These are phyloP conservation scores for Drosophila recens DNA, from an alignment of 2,888 invertebrate genomes.

Conservation along the genomic window DNA sequence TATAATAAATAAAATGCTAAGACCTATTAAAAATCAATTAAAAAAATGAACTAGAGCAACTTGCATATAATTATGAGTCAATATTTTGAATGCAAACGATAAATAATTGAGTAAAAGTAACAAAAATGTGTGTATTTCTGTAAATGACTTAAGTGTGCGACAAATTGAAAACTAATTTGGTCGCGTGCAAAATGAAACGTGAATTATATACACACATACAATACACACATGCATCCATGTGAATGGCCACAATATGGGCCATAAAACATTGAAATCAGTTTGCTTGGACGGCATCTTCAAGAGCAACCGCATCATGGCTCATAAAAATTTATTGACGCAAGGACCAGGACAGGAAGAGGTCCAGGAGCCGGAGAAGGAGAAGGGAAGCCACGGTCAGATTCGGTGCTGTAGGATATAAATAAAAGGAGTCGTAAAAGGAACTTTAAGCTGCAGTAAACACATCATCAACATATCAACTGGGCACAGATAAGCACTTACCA, in stretches of 20 bases:
- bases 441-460: constrained; percentile 85
- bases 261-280: constrained; percentile 79
- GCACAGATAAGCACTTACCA: constrained; percentile 79
- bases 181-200: constrained; percentile 58
- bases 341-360: constrained; percentile 59
- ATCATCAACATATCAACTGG: constrained; percentile 83
- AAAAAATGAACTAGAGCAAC: neutral
- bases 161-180: constrained; percentile 75
- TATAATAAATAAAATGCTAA: too few relatives aligned
- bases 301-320: constrained; percentile 77
- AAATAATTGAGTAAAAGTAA: neutral
- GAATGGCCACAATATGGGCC: constrained; percentile 67
- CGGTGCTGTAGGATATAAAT: constrained; percentile 70
- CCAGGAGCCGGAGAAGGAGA: neutral
- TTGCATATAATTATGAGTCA: neutral
- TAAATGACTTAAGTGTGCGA: constrained; percentile 7
- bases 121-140: neutral
- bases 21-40: neutral
- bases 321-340: constrained; percentile 81
- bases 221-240: constrained; percentile 35
- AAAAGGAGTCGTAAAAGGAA: constrained; percentile 83
- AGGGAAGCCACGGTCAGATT: constrained; percentile 31
- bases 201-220: constrained; percentile 53
- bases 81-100: neutral
- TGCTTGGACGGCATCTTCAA: constrained; percentile 64